Conservation (phyloP, 2,888 invertebrate species). For the Andrena minutula region DNA sequence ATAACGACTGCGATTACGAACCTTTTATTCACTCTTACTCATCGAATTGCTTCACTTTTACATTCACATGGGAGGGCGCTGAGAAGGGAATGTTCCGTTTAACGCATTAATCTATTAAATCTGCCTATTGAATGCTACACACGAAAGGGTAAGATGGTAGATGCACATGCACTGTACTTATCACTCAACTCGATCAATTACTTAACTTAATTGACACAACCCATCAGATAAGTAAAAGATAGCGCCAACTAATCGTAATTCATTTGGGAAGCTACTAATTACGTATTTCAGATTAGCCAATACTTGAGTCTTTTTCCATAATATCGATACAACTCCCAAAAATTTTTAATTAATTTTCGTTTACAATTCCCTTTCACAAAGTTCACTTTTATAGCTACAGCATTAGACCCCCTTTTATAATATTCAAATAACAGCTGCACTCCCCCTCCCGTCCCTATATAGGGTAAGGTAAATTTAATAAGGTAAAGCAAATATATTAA, state of each 20-base stretch:
- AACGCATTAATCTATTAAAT: constrained; percentile 25
- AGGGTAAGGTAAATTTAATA: too few species aligned
- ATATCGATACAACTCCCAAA: neutral
- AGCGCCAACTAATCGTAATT: neutral
- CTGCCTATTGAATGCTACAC: neutral
- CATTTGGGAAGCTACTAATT: constrained; percentile 4
- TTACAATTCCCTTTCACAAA: neutral
- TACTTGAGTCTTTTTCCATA: neutral
- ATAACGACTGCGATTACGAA: constrained; percentile 49
- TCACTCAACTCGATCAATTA: constrained; percentile 8
- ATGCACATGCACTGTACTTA: constrained; percentile 7
- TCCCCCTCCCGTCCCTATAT: too few species aligned
- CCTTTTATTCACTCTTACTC: constrained; percentile 51
- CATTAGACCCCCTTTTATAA: too few species aligned
- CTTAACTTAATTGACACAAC: neutral
- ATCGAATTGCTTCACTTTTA: constrained; percentile 37
- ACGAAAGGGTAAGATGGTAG: neutral
- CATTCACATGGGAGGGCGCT: constrained; percentile 27
- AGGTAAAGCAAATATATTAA: too few species aligned
- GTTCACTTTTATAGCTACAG: too few species aligned
- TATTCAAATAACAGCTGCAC: too few species aligned
- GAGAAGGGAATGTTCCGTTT: constrained; percentile 21
- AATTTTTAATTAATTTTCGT: neutral
- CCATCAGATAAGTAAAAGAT: neutral
- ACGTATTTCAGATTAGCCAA: neutral